Conservation (phyloP, 1,140 invertebrate species). For the Euura lappo region DNA sequence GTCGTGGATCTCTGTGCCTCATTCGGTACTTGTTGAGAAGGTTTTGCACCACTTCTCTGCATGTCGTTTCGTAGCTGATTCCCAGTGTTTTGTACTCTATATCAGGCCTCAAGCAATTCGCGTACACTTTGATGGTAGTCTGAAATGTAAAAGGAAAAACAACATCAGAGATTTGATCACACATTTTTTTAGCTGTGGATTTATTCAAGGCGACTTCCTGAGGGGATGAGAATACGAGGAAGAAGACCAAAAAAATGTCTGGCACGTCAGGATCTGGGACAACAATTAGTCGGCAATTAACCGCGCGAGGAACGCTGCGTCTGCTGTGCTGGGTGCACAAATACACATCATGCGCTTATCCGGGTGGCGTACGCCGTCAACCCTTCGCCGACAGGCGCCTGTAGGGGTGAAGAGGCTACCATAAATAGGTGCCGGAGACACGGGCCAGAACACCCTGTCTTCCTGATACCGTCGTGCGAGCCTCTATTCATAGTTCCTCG, state of each 20-base stretch:
- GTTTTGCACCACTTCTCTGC: slow-evolving; percentile 82
- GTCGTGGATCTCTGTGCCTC: slow-evolving; percentile 87
- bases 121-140: slow-evolving; percentile 91
- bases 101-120: slow-evolving; percentile 84
- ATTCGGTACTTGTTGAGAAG: slow-evolving; percentile 90
- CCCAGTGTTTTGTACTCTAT: slow-evolving; percentile 93
- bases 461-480: background rate
- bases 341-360: slow-evolving; percentile 11
- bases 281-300: slow-evolving; percentile 57
- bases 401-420: slow-evolving; percentile 29
- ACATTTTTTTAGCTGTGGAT: no score
- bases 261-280: slow-evolving; percentile 22
- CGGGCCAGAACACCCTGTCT: slow-evolving; percentile 30
- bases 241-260: slow-evolving; percentile 6
- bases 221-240: slow-evolving; percentile 6
- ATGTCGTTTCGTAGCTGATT: slow-evolving; percentile 84
- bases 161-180: background rate
- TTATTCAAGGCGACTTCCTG: no score
- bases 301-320: slow-evolving; percentile 34
- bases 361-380: slow-evolving; percentile 36
- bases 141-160: slow-evolving; percentile 62
- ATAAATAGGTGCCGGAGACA: slow-evolving; percentile 46
- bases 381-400: slow-evolving; percentile 37
- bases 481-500: background rate
- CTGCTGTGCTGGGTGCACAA: slow-evolving; percentile 28